Evolutionary conservation across 1,140 invertebrate species (phyloP).

Genomic region (Hycleus phaleratus): DNA sequence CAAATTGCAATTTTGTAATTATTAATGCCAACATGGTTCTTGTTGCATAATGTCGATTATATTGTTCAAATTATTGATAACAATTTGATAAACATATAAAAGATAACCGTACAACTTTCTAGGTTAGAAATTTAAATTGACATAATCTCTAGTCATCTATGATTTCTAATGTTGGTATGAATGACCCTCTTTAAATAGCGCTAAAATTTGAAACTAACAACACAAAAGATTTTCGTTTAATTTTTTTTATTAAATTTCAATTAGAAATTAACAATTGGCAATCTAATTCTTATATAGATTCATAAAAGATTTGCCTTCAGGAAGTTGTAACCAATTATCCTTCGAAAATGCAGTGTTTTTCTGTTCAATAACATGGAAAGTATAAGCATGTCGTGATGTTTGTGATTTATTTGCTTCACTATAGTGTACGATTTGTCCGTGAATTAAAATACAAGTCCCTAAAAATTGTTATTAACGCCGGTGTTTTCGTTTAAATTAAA

Average conservation of each 20-base stretch:
- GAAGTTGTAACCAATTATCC: slow-evolving; percentile 80
- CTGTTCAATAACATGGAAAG: slow-evolving; percentile 88
- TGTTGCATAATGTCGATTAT: neutral
- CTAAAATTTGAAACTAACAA: no score
- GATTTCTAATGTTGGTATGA: no score
- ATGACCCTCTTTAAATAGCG: no score
- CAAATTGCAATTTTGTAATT: neutral
- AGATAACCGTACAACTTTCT: neutral
- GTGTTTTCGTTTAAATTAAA: neutral
- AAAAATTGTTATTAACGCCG: slow-evolving; percentile 25
- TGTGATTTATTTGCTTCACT: slow-evolving; percentile 79
- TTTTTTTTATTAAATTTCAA: no score
- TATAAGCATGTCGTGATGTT: slow-evolving; percentile 86
- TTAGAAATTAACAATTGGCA: no score
- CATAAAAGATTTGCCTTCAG: slow-evolving; percentile 51
- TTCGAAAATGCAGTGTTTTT: slow-evolving; percentile 64
- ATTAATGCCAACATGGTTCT: neutral
- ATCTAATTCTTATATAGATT: slow-evolving; percentile 49
- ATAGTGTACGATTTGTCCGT: slow-evolving; percentile 89
- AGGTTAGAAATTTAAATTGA: slow-evolving; percentile 3
- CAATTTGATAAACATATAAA: no score
- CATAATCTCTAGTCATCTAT: neutral
- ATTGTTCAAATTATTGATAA: neutral
- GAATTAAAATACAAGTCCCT: slow-evolving; percentile 83
- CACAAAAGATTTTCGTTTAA: no score